Evolutionary conservation across 2,888 invertebrate genomes (phyloP).

Genomic region (Cordylochernes scorpioides): DNA sequence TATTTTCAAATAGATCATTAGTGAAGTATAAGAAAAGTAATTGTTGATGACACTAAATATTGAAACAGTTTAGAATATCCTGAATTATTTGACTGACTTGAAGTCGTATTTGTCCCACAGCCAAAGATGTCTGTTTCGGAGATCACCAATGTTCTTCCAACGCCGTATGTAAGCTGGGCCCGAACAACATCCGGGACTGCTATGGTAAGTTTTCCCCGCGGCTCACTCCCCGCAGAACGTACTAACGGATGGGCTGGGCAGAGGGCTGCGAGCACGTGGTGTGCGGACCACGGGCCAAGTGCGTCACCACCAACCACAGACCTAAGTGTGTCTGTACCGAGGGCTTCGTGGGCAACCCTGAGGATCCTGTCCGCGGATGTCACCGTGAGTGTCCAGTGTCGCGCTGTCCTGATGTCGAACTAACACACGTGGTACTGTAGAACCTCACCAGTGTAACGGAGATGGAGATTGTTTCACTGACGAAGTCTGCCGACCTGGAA

Average conservation of each 20-base stretch:
- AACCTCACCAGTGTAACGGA: conserved; percentile 11
- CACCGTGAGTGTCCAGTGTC: conserved; percentile 14
- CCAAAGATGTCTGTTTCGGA: conserved; percentile 9
- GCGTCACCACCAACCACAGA: conserved; percentile 8
- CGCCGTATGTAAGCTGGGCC: conserved; percentile 10
- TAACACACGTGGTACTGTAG: conserved; percentile 3
- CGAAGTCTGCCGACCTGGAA: conserved; percentile 11
- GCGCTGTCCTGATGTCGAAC: background rate
- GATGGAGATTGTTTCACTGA: conserved; percentile 11
- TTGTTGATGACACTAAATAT: background rate
- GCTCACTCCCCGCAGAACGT: background rate
- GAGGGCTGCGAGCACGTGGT: conserved; percentile 14
- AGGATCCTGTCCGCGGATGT: conserved; percentile 17
- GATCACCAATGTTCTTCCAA: conserved; percentile 13
- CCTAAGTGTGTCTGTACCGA: conserved; percentile 46
- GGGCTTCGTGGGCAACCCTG: conserved; percentile 42
- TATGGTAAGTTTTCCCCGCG: conserved; percentile 3
- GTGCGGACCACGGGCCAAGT: conserved; percentile 14
- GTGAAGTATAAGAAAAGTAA: too few species aligned
- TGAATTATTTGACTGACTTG: background rate
- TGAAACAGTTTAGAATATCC: background rate
- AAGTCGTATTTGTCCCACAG: conserved; percentile 2
- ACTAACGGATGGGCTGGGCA: conserved; percentile 2
- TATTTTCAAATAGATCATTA: too few species aligned
- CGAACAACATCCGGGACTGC: conserved; percentile 9